These are phyloP conservation scores for Ctenopoma kingsleyae DNA, from an alignment of 2,797 vertebrate genomes.

Conservation along the genomic window DNA sequence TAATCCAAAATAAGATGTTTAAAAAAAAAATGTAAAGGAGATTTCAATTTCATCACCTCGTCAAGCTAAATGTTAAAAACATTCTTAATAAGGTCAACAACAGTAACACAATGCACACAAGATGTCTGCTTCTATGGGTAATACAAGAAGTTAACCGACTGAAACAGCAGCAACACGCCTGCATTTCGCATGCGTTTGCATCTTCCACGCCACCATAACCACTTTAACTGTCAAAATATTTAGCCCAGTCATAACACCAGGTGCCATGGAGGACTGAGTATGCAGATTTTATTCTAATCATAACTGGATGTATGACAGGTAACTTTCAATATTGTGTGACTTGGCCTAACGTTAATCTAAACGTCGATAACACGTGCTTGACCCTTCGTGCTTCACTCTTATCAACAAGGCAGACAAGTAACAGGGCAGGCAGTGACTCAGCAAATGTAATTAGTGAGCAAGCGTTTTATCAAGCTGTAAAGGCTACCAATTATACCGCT, in stretches of 20 bases:
- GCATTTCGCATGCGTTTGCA: no score
- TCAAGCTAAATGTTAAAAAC: no score
- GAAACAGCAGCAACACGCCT: no score
- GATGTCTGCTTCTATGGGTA: background rate
- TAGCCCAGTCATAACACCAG: no score
- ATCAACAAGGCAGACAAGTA: conserved; percentile 4
- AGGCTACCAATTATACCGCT: background rate
- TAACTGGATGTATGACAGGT: background rate
- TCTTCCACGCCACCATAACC: no score
- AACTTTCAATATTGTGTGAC: no score
- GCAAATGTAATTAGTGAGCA: conserved; percentile 23
- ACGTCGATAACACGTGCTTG: background rate
- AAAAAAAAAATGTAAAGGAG: no score
- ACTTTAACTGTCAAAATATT: background rate
- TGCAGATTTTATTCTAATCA: background rate
- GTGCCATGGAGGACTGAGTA: no score
- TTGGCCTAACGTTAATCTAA: no score
- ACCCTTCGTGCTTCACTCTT: background rate
- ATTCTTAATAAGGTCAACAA: background rate
- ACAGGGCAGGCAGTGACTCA: conserved; percentile 63
- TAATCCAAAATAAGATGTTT: no score
- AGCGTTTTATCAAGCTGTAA: background rate
- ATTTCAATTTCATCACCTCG: no score
- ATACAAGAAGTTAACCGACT: no score
- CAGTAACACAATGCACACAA: background rate